Percentiles rank a stretch among this genome's conserved stretches.
phyloP scores from a whole-genome alignment of 2,888 invertebrate genomes.

The Lycaena phlaeas region DNA sequence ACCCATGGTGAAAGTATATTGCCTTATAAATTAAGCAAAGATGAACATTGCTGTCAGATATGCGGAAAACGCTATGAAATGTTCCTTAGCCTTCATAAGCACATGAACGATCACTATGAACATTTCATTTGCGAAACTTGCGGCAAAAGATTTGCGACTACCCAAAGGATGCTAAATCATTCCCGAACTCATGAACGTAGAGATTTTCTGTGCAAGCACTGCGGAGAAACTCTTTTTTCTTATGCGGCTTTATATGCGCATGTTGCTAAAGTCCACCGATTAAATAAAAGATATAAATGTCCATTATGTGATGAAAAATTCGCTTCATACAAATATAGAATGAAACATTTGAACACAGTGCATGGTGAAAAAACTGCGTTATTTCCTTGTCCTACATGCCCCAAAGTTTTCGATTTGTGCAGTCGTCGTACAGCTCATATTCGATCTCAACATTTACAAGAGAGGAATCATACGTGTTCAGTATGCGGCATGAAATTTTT shows the following conservation, averaged over 20 bases:
- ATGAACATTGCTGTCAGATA: conserved; percentile 51
- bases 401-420: conserved; percentile 54
- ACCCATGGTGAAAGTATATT: conserved; percentile 51
- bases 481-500: conserved; percentile 70
- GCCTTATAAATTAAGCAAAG: conserved; percentile 55
- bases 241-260: conserved; percentile 51
- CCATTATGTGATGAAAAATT: conserved; percentile 63
- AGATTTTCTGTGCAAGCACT: conserved; percentile 52
- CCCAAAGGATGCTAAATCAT: conserved; percentile 56
- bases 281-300: conserved; percentile 58
- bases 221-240: conserved; percentile 42
- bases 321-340: conserved; percentile 50
- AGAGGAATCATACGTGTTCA: conserved; percentile 59
- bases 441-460: conserved; percentile 55
- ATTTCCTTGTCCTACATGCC: conserved; percentile 56
- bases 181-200: conserved; percentile 50
- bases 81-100: conserved; percentile 57
- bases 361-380: conserved; percentile 55
- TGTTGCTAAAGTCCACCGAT: conserved; percentile 46
- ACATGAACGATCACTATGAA: conserved; percentile 63
- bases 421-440: conserved; percentile 57
- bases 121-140: conserved; percentile 64
- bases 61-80: conserved; percentile 59
- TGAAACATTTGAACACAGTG: conserved; percentile 48
- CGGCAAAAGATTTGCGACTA: conserved; percentile 55